phyloP scores from a whole-genome alignment of 2,113 vertebrate species.

The Lepidothrix coronata region DNA sequence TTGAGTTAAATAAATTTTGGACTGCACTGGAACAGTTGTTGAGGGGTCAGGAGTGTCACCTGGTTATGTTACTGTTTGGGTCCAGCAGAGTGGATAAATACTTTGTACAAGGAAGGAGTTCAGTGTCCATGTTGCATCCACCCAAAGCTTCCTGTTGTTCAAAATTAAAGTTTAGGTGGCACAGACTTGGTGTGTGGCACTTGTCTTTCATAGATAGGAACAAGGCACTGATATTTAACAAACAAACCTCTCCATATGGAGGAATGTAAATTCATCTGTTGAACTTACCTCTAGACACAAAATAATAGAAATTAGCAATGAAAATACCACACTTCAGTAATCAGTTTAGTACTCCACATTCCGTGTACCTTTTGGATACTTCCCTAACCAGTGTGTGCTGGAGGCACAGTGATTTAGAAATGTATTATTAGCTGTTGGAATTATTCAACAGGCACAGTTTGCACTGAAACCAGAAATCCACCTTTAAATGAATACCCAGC shows the following conservation, averaged over 20 bases:
- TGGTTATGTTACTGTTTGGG: neutral
- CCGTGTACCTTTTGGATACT: neutral
- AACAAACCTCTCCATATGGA: neutral
- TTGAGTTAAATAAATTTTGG: neutral
- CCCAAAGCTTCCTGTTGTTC: neutral
- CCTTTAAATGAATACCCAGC: neutral
- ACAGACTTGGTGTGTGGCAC: neutral
- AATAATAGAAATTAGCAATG: neutral
- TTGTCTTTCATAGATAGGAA: neutral
- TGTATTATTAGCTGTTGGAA: neutral
- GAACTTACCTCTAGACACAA: neutral
- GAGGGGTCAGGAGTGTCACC: neutral
- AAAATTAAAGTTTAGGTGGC: neutral
- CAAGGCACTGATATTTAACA: neutral
- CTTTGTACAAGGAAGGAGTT: neutral
- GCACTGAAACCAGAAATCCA: neutral
- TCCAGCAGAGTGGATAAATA: neutral
- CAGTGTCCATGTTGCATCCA: neutral
- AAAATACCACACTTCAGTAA: neutral
- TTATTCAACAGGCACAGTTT: neutral
- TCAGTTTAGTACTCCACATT: neutral
- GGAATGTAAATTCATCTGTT: neutral
- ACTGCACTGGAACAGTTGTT: neutral
- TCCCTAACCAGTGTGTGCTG: neutral
- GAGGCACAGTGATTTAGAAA: neutral